Conservation (phyloP, 1,140 invertebrate genomes). For the Papilio polytes region DNA sequence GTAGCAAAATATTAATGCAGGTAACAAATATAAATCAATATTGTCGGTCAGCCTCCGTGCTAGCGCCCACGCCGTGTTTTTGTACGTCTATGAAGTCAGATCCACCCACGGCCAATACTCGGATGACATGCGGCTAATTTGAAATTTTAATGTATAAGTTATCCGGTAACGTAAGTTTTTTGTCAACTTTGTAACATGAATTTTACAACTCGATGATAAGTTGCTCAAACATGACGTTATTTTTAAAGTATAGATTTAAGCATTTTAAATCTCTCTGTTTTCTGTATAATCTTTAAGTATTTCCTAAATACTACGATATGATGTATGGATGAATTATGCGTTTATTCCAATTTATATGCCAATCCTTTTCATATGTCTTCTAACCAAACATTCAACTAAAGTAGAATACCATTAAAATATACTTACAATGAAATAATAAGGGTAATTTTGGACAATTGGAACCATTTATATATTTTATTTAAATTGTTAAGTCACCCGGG, state of each 20-base stretch:
- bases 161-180: conserved; percentile 13
- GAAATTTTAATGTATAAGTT: conserved; percentile 31
- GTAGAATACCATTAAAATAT: background rate
- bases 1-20: conserved; percentile 11
- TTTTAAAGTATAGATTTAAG: too few species aligned
- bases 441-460: conserved; percentile 23
- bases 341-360: too few species aligned
- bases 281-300: too few species aligned
- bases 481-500: background rate
- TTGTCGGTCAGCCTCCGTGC: background rate
- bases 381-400: background rate
- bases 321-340: too few species aligned
- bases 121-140: conserved; percentile 29
- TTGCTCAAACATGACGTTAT: background rate
- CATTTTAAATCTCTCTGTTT: too few species aligned
- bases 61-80: conserved; percentile 27
- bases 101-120: conserved; percentile 1
- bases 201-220: background rate
- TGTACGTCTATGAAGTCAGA: conserved; percentile 28
- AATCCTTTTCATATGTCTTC: too few species aligned
- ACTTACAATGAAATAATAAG: background rate
- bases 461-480: conserved; percentile 20
- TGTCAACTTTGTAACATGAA: background rate
- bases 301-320: too few species aligned
- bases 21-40: conserved; percentile 11